These are phyloP conservation scores for Polyploca ridens DNA, from an alignment of 2,888 invertebrate species.

Conservation along the genomic window DNA sequence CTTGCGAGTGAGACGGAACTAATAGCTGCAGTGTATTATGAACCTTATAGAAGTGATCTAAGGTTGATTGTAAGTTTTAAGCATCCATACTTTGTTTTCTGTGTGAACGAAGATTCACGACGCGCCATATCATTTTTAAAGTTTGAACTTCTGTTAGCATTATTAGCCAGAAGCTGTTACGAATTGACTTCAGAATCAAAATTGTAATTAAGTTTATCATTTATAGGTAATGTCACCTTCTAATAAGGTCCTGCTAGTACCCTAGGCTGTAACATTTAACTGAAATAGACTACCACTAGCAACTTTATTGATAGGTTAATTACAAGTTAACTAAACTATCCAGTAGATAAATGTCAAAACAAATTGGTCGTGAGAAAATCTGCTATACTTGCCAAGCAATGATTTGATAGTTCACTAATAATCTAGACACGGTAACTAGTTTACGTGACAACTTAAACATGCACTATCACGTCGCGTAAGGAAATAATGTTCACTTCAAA, in stretches of 20 bases:
- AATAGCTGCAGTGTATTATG: too few species aligned
- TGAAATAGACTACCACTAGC: not conserved
- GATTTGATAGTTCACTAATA: not conserved
- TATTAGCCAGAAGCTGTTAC: too few species aligned
- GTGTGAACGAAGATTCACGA: too few species aligned
- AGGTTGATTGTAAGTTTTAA: too few species aligned
- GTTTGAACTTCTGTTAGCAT: too few species aligned
- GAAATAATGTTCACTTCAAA: conserved; percentile 60
- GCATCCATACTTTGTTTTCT: too few species aligned
- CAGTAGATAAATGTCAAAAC: not conserved
- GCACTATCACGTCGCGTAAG: conserved; percentile 55
- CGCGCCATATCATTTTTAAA: too few species aligned
- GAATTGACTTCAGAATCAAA: too few species aligned
- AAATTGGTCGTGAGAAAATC: conserved; percentile 2
- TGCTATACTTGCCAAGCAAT: not conserved
- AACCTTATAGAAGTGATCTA: too few species aligned
- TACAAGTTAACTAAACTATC: not conserved
- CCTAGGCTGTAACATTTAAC: not conserved
- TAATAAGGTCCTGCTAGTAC: not conserved
- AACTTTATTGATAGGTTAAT: not conserved
- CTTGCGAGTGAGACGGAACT: too few species aligned
- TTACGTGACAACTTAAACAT: conserved; percentile 46
- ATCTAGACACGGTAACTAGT: not conserved
- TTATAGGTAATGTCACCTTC: not conserved
- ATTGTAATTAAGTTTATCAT: too few species aligned